Evolutionary conservation across 2,888 invertebrate genomes (phyloP).

Genomic region (Tachina grossa): DNA sequence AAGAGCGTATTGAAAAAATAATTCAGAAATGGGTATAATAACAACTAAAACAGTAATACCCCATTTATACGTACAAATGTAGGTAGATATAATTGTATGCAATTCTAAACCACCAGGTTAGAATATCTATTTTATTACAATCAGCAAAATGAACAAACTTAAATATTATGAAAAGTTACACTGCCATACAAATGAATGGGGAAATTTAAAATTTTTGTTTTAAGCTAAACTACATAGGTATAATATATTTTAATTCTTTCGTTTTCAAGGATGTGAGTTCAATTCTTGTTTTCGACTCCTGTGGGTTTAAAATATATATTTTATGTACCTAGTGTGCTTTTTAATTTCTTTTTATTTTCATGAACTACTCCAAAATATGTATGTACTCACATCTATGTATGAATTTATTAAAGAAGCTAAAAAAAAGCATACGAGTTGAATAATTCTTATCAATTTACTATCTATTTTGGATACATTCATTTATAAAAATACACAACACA

Average conservation of each 20-base stretch:
- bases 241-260: neutral
- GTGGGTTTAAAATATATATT: constrained; percentile 20
- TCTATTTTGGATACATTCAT: constrained; percentile 81
- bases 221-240: neutral
- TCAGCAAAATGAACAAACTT: constrained; percentile 52
- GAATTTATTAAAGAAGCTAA: constrained; percentile 34
- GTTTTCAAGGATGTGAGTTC: neutral
- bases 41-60: too few species aligned
- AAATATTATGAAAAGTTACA: constrained; percentile 31
- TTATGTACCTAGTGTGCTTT: neutral
- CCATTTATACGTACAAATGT: constrained; percentile 3
- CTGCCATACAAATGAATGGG: constrained; percentile 19
- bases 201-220: neutral
- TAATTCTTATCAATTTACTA: constrained; percentile 79
- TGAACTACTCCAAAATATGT: constrained; percentile 42
- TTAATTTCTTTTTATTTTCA: constrained; percentile 41
- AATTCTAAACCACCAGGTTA: constrained; percentile 62
- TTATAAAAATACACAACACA: constrained; percentile 75
- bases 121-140: constrained; percentile 49
- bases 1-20: too few species aligned
- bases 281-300: constrained; percentile 1
- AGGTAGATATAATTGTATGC: constrained; percentile 28
- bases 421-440: constrained; percentile 40
- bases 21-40: too few species aligned
- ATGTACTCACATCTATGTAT: constrained; percentile 1